Evolutionary conservation across 2,797 vertebrate genomes (phyloP), one percentile per base, ranked within the genome.

Genomic region (Gymnothorax javanicus): DNA sequence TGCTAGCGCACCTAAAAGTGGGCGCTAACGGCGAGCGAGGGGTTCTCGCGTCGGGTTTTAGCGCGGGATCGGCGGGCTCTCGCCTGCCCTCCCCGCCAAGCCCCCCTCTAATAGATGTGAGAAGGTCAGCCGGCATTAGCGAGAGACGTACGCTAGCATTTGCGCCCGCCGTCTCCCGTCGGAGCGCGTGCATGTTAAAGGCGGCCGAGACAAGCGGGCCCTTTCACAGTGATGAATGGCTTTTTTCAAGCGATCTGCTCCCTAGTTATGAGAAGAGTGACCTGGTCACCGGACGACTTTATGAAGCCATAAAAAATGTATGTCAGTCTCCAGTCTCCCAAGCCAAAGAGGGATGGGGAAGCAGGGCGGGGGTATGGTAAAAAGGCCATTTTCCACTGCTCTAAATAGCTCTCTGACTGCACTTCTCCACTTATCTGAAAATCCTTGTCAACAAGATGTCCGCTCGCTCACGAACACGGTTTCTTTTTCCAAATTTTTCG

Each of bases 301-400:
- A 99, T 99, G 98, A 99, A 98, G 98, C 97, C 98, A 99, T 99
- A 99, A 99, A 99, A 99, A 99, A 99, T 99, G 97, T 98, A 99
- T 99, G 98, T 98, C 98, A 98, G 97, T 98, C 97, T 96, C 96
- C 97, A 98, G 97, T 98, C 97, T 98, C 97, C 99, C 98, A 99
- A 99, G 98, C 98, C 97, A 93, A 15, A 58, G 50, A 96, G 82
- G 27, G 50, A 96, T 90, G 93, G 94, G 90, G 93, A 94, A 94
- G 94, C 6, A 15, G 64, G 64, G 93, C 92, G 88, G 90, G 89
- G 92, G 95, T 96, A 97, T 97, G 96, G 96, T 97, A 97, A 98
- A 98, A 98, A 97, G 97, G 94, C 96, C 96, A 97, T 97, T 97
- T 97, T 97, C 97, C 95, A 95, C 95, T 96, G 95, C 96, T 97